Percentiles rank a stretch among this genome's conserved stretches.
These are phyloP conservation scores for Kradibia gibbosae DNA, from an alignment of 1,140 invertebrate species.

Conservation along the genomic window DNA sequence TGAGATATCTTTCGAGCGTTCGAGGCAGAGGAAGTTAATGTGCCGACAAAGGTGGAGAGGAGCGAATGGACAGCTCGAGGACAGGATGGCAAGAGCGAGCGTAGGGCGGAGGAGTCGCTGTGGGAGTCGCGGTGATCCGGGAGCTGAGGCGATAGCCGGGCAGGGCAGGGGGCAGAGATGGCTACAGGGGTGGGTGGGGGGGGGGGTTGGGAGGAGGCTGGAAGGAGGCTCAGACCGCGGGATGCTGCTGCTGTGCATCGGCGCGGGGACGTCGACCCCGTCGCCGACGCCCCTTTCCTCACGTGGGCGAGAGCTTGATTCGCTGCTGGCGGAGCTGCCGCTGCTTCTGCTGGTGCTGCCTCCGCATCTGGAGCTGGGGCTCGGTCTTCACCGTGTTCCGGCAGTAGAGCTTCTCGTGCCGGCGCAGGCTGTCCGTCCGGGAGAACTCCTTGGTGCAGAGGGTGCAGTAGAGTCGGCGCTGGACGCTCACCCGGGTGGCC, in stretches of 20 bases:
- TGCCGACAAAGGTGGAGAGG: too few species aligned
- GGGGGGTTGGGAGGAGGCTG: too few species aligned
- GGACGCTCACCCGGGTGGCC: background rate
- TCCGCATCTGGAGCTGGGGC: background rate
- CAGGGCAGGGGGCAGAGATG: background rate
- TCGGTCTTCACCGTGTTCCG: slow-evolving; percentile 4
- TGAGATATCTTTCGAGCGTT: too few species aligned
- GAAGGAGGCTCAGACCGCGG: too few species aligned
- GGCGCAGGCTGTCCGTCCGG: slow-evolving; percentile 41
- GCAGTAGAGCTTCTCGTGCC: slow-evolving; percentile 48
- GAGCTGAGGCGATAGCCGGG: background rate
- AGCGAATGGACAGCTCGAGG: too few species aligned
- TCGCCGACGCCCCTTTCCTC: slow-evolving; percentile 31
- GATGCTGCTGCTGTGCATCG: background rate
- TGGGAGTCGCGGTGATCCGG: background rate
- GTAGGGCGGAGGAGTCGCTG: too few species aligned
- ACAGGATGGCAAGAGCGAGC: too few species aligned
- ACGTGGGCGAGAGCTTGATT: too few species aligned
- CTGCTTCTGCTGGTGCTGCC: background rate
- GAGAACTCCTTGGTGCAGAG: slow-evolving; percentile 46
- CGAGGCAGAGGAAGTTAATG: too few species aligned
- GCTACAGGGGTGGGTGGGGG: background rate
- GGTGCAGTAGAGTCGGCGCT: slow-evolving; percentile 36
- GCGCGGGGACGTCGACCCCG: slow-evolving; percentile 15
- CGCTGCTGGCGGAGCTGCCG: background rate